phyloP scores from a whole-genome alignment of 1,140 invertebrate species.

The Eumaeus atala region DNA sequence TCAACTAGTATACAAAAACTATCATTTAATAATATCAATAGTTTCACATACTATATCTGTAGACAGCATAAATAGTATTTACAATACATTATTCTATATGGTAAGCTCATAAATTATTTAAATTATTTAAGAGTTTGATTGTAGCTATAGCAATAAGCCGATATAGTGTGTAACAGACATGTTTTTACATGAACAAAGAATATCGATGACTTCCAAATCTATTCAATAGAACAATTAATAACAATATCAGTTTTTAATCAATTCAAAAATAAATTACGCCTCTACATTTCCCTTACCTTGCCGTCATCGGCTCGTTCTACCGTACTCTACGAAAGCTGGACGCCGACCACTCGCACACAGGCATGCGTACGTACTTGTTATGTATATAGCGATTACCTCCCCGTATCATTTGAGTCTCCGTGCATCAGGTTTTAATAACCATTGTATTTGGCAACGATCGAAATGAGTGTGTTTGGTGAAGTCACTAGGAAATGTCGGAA shows the following conservation, averaged over 20 bases:
- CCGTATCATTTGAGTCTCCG: conserved; percentile 49
- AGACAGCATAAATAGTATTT: too few species aligned
- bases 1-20: too few species aligned
- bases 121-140: too few species aligned
- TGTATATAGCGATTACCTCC: conserved; percentile 34
- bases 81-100: too few species aligned
- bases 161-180: neutral
- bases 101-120: too few species aligned
- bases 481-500: conserved; percentile 53
- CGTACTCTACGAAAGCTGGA: conserved; percentile 60
- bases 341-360: conserved; percentile 61
- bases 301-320: conserved; percentile 40
- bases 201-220: neutral
- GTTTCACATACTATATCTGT: too few species aligned
- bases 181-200: neutral
- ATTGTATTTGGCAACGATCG: conserved; percentile 72
- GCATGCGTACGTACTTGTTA: conserved; percentile 33
- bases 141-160: too few species aligned
- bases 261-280: neutral
- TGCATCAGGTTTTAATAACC: conserved; percentile 67
- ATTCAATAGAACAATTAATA: neutral
- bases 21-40: too few species aligned
- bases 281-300: conserved; percentile 21
- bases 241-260: too few species aligned
- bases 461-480: conserved; percentile 63